These are phyloP conservation scores for Carassius gibelio DNA, from an alignment of 2,113 vertebrate species.

Conservation along the genomic window DNA sequence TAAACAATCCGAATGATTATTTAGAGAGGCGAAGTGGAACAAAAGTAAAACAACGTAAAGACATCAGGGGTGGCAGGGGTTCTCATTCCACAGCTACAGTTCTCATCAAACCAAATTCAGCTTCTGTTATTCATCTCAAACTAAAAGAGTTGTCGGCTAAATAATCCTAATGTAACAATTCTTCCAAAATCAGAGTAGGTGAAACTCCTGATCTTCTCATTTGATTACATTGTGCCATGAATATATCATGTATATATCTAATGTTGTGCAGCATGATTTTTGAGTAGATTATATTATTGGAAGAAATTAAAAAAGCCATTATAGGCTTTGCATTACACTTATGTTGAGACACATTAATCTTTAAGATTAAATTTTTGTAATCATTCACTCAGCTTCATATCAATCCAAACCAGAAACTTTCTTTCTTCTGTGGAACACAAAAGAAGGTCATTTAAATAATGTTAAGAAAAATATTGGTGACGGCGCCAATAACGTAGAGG, in stretches of 20 bases:
- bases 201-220: background rate
- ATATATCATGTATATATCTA: background rate
- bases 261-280: background rate
- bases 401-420: background rate
- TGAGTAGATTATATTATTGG: background rate
- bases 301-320: background rate
- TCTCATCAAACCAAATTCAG: background rate
- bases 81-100: background rate
- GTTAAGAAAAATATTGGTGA: background rate
- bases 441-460: background rate
- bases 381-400: background rate
- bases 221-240: background rate
- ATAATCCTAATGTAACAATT: background rate
- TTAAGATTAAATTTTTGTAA: background rate
- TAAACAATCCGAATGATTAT: conserved; percentile 64
- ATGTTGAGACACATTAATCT: background rate
- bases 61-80: background rate
- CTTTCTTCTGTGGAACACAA: background rate
- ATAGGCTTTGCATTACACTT: background rate
- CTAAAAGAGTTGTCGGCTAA: background rate
- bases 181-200: background rate
- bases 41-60: conserved; percentile 26
- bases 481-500: no score
- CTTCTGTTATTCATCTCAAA: background rate
- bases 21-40: conserved; percentile 46